Evolutionary conservation across 2,797 vertebrate genomes (phyloP).

Genomic region (Antrozous pallidus): DNA sequence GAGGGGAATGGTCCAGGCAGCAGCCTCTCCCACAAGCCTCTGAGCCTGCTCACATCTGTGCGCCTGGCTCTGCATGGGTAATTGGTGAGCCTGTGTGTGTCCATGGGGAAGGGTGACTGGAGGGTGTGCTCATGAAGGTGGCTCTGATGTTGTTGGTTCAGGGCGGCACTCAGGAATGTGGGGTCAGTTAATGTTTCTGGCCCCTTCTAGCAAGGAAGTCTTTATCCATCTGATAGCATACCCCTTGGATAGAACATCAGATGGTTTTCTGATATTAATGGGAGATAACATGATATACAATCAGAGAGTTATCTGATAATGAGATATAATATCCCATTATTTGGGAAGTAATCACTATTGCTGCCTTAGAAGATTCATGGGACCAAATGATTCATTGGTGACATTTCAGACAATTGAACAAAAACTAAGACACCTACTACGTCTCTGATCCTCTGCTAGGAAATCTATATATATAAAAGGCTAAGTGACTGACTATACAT

Average conservation of each 20-base stretch:
- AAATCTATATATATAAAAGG: too few relatives aligned
- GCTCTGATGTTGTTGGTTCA: neutral
- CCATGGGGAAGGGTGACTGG: neutral
- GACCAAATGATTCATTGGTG: neutral
- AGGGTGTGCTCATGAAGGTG: rapidly evolving
- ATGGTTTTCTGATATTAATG: neutral
- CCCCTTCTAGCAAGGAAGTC: neutral
- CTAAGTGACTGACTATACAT: too few relatives aligned
- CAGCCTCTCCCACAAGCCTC: neutral
- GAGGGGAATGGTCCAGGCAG: neutral
- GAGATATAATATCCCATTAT: neutral
- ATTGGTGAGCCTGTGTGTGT: too few relatives aligned
- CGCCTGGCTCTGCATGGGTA: neutral
- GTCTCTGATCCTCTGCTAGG: neutral
- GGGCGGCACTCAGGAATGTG: neutral
- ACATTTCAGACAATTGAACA: neutral
- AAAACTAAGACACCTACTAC: neutral
- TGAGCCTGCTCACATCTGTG: neutral
- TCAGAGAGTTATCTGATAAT: neutral
- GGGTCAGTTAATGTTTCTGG: neutral
- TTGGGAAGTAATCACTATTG: too few relatives aligned
- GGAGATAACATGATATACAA: neutral
- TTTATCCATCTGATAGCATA: neutral
- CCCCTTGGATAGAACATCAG: neutral
- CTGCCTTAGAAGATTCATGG: neutral